Evolutionary conservation across 1,140 invertebrate species (phyloP).

Genomic region (Ganaspis sp.): DNA sequence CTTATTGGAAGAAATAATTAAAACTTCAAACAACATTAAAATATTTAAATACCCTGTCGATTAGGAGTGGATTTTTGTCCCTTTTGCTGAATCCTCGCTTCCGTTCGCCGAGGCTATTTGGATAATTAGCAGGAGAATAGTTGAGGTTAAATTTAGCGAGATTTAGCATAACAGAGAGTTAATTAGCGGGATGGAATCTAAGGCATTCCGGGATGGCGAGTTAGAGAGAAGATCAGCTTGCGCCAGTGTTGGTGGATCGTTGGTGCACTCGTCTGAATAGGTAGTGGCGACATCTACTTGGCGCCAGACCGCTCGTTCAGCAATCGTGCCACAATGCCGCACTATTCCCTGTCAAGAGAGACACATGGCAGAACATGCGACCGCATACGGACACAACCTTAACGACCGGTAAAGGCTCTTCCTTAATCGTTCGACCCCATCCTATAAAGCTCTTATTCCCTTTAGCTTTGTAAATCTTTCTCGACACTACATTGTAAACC

Average conservation of each 20-base stretch:
- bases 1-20: background rate
- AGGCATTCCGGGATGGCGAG: constrained; percentile 54
- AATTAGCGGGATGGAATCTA: constrained; percentile 72
- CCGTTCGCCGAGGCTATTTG: background rate
- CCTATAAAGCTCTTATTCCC: constrained; percentile 16
- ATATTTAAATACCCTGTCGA: background rate
- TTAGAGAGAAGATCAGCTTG: constrained; percentile 36
- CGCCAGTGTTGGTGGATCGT: constrained; percentile 30
- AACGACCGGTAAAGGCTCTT: constrained; percentile 49
- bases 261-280: constrained; percentile 54
- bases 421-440: constrained; percentile 38
- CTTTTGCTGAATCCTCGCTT: background rate
- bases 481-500: background rate
- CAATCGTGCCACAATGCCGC: constrained; percentile 45
- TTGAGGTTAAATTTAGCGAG: constrained; percentile 61
- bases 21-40: background rate
- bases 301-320: constrained; percentile 68
- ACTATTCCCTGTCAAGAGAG: constrained; percentile 49
- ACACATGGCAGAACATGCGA: constrained; percentile 58
- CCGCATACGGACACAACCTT: constrained; percentile 42
- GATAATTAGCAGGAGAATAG: background rate
- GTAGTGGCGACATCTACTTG: constrained; percentile 69
- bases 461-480: background rate
- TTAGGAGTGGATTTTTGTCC: background rate
- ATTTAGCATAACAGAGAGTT: constrained; percentile 71